Evolutionary conservation across 1,140 invertebrate genomes (phyloP).

Genomic region (Pararge aegeria): DNA sequence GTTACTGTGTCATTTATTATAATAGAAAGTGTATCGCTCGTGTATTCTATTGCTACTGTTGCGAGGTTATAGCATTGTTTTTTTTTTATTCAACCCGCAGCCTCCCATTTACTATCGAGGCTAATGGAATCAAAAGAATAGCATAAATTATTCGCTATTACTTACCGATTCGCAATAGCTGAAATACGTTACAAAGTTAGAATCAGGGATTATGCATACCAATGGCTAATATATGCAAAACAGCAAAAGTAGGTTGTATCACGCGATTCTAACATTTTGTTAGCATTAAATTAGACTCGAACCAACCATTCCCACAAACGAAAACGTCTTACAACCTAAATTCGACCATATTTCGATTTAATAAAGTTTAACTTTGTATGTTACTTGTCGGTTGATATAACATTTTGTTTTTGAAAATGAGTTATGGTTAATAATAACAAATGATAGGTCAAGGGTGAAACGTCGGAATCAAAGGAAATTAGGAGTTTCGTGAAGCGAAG

Average conservation of each 20-base stretch:
- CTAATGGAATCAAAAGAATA: no score
- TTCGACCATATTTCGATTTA: constrained; percentile 4
- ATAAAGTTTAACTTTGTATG: constrained; percentile 37
- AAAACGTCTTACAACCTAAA: constrained; percentile 41
- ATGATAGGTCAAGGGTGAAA: constrained; percentile 72
- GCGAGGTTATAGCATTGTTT: background rate
- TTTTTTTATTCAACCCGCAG: no score
- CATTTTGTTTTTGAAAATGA: constrained; percentile 29
- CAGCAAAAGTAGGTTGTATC: constrained; percentile 64
- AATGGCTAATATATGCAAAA: constrained; percentile 71
- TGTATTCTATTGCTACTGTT: background rate
- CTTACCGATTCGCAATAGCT: constrained; percentile 22
- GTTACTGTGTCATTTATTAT: constrained; percentile 27
- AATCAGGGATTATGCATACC: constrained; percentile 57
- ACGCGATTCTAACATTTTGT: constrained; percentile 75
- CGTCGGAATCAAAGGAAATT: constrained; percentile 60
- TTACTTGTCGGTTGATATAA: constrained; percentile 17
- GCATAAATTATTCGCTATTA: background rate
- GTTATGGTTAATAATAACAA: constrained; percentile 63
- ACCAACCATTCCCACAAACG: constrained; percentile 18
- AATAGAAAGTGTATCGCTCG: background rate
- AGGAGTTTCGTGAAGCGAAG: constrained; percentile 35
- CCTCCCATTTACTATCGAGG: no score
- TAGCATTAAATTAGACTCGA: constrained; percentile 65
- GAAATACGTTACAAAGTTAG: constrained; percentile 23